These are phyloP conservation scores for Cyanocitta stelleri DNA, from an alignment of 2,113 vertebrate genomes.

Conservation along the genomic window DNA sequence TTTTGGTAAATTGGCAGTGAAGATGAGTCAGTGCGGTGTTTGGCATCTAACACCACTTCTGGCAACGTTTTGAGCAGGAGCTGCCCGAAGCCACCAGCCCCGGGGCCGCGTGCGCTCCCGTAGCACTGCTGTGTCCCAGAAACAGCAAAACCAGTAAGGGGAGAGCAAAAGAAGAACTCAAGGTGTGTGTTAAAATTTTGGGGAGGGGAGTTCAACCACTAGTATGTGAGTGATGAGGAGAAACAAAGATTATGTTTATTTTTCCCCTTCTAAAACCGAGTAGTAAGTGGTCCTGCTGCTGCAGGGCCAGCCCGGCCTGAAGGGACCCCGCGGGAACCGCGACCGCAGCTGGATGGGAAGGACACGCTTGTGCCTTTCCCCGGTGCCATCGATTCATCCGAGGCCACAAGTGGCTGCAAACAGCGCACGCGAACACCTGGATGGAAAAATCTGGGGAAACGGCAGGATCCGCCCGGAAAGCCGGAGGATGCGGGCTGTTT, in stretches of 20 bases:
- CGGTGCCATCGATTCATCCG: fast-evolving
- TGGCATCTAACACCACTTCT: background rate
- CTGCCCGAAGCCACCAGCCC: background rate
- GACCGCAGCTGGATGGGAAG: fast-evolving
- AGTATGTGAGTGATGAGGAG: no score
- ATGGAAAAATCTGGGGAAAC: background rate
- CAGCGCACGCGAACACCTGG: background rate
- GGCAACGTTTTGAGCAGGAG: fast-evolving
- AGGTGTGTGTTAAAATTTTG: background rate
- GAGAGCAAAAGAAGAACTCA: fast-evolving
- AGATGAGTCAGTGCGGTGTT: background rate
- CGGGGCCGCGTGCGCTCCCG: fast-evolving
- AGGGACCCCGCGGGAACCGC: fast-evolving
- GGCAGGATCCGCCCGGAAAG: background rate
- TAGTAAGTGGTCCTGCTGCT: fast-evolving
- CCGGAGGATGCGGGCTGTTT: fast-evolving
- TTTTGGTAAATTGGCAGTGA: background rate
- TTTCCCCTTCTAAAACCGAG: background rate
- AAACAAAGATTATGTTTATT: fast-evolving
- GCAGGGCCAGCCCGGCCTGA: background rate
- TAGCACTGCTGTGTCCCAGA: fast-evolving
- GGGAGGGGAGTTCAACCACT: fast-evolving
- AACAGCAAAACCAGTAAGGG: fast-evolving
- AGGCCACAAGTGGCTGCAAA: fast-evolving
- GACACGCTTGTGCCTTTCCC: no score